Base-by-base conservation (phyloP, 2,888 invertebrate species). In the Isotomurus palustris region DNA sequence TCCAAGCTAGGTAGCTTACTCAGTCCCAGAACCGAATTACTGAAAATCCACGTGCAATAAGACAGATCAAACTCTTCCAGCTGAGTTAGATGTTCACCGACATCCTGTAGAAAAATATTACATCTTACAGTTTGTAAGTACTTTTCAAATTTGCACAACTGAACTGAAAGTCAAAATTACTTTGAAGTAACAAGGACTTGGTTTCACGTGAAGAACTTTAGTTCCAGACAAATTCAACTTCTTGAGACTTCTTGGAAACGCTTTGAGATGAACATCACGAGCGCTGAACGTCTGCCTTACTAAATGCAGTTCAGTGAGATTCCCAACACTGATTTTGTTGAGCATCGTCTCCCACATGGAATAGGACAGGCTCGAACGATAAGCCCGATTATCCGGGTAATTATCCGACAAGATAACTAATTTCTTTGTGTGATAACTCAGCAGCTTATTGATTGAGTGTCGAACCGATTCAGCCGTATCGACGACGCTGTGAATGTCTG, bases 1-100 rank as follows among this genome's bases (percentile, higher is more conserved):
- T 47, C 51, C 29, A 70, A 43, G 21, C 25, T 24, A 21, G 67
- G 67, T 27, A 66, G 60, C 53, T 68, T 70, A 51, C 70, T 70
- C 14, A 70, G 44, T 21, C 61, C 52, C 59, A 70, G 55, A 12
- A 70, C 51, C 24, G 66, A 50, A 48, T 70, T 67, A 8, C 63
- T 54, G 12, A 64, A 55, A 24, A 68, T 65, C 67, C 67, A 67
- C n/a, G 56, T 57, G 22, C 68, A 70, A 35, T 67, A 54, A 3
- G 62, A 56, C n/a, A 70, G 48, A 53, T 67, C 61, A 17, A 70
- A 62, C 25, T 66, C 65, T 53, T 68, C 67, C 28, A 69, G 41
- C 3, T 35, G 29, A 22, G 45, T 50, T 22, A 69, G 59, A 29
- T 60, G 56, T 10, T 53, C 35, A 1, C 51, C 45, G 8, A 69